These are phyloP conservation scores for Zhengitettix transpicula DNA, from an alignment of 2,888 invertebrate genomes.

Conservation along the genomic window DNA sequence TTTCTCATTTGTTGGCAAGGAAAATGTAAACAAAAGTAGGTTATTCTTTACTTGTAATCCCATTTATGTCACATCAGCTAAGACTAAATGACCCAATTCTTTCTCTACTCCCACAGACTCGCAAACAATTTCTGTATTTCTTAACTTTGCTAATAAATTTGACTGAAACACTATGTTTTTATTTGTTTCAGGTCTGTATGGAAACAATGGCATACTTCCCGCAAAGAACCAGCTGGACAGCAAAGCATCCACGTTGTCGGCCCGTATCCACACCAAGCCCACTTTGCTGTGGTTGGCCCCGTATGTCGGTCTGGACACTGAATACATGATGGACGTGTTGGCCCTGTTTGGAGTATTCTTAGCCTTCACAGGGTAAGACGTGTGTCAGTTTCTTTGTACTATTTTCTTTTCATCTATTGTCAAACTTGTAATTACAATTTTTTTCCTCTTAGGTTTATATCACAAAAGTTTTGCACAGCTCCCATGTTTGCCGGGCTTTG, in stretches of 20 bases:
- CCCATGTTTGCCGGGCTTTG: conserved; percentile 46
- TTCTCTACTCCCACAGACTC: no score
- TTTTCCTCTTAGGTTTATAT: conserved; percentile 33
- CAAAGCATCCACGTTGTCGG: conserved; percentile 30
- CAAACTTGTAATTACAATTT: not conserved
- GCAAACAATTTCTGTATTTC: no score
- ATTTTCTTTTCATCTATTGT: not conserved
- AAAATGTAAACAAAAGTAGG: no score
- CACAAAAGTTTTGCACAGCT: conserved; percentile 39
- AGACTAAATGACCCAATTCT: no score
- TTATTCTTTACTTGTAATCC: no score
- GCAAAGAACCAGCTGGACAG: conserved; percentile 31
- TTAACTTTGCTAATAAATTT: no score
- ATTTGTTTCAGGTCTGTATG: conserved; percentile 44
- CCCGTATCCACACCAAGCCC: conserved; percentile 42
- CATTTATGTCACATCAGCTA: no score
- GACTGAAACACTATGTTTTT: not conserved
- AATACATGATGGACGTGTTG: conserved; percentile 49
- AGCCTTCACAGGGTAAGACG: conserved; percentile 44
- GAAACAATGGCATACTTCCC: conserved; percentile 56
- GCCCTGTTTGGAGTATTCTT: conserved; percentile 43
- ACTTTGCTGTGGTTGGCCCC: conserved; percentile 49
- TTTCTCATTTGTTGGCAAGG: no score
- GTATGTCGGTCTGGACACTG: conserved; percentile 43
- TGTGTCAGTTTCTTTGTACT: not conserved